phyloP scores from a whole-genome alignment of 1,140 invertebrate species.

The Formica exsecta region DNA sequence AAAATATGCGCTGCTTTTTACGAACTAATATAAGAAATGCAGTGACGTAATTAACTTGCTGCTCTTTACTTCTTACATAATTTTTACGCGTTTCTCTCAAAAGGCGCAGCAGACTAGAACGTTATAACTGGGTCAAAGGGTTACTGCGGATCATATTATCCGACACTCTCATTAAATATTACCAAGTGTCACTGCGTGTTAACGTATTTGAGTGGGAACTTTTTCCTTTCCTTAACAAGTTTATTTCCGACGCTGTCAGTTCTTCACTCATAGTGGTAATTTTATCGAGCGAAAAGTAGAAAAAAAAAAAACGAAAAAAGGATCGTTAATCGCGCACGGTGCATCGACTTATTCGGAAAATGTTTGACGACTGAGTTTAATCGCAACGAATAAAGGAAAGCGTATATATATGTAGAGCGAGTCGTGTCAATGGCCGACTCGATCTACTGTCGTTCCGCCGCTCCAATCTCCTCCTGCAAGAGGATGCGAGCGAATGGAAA shows the following conservation, averaged over 20 bases:
- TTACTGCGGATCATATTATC: conserved; percentile 46
- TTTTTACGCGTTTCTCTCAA: conserved; percentile 27
- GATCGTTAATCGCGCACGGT: background rate
- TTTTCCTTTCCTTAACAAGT: conserved; percentile 26
- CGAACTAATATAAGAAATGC: background rate
- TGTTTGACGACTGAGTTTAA: background rate
- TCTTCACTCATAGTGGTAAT: background rate
- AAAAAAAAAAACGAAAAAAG: background rate
- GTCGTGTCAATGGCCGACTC: conserved; percentile 35
- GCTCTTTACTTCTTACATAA: conserved; percentile 28
- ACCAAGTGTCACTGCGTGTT: conserved; percentile 43
- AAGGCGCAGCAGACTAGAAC: conserved; percentile 1
- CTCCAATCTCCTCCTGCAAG: conserved; percentile 34
- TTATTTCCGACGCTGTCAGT: background rate
- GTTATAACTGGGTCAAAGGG: conserved; percentile 51
- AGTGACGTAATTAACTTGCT: conserved; percentile 34
- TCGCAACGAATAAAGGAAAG: background rate
- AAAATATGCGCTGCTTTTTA: conserved; percentile 2
- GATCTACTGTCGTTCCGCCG: conserved; percentile 19
- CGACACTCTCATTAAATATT: conserved; percentile 36
- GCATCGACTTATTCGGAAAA: background rate
- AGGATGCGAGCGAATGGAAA: conserved; percentile 62
- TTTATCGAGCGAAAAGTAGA: background rate
- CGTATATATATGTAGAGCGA: background rate
- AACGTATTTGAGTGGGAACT: conserved; percentile 23